Evolutionary conservation across 2,888 invertebrate genomes (phyloP), one percentile per base, ranked within the genome.

Genomic region (Rhagonycha lutea): DNA sequence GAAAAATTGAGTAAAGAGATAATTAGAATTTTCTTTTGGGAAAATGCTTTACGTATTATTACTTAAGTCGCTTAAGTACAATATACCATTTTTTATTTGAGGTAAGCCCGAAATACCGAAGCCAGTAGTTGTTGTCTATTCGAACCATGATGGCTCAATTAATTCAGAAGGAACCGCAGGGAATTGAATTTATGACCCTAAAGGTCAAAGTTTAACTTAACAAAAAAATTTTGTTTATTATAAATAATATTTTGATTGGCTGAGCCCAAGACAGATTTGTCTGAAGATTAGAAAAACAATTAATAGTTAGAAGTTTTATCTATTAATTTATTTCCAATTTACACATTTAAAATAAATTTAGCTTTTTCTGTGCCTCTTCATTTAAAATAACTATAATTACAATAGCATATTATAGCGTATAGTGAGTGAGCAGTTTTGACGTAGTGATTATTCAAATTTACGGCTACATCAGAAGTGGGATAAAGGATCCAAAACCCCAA

Each of bases 1-100:
- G 90, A 14, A 88, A 89, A 77, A 75, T 80, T 60, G 14, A n/a
- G n/a, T 24, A 24, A 65, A 12, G 23, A 81, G 81, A 8, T 65
- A 5, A 24, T 47, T 7, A 47, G 32, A 47, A 9, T 28, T 28
- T 28, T 7, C 28, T 28, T 28, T 28, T 7, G 8, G 9, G 9
- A 28, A 28, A 28, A 9, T 28, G 7, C 8, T 18, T 28, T 9
- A 7, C 26, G 3, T 26, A 26, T 7, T n/a, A n/a, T n/a, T n/a
- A n/a, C n/a, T n/a, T n/a, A n/a, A n/a, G n/a, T n/a, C n/a, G n/a
- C n/a, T 26, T 26, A 26, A 26, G 3, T 26, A 26, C 3, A n/a
- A n/a, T 26, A 26, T 26, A 7, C 0, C 3, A 26, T 26, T 26
- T 3, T 26, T 3, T 26, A 26, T 26, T 26, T 7, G 26, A 4